Evolutionary conservation across 2,113 vertebrate species (phyloP).

Genomic region (Galeopterus variegatus): DNA sequence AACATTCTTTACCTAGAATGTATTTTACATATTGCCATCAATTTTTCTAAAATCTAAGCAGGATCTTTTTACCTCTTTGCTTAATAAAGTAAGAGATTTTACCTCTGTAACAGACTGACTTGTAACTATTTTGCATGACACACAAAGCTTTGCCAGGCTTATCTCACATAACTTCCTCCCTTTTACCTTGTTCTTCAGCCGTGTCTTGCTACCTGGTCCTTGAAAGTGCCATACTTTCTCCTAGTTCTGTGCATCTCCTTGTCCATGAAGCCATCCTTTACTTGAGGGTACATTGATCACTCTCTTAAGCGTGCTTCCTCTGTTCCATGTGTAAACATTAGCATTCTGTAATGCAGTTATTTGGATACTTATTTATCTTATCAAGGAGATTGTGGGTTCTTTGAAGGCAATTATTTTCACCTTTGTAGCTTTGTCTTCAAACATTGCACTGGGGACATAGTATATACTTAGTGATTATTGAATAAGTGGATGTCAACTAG

Average conservation of each 20-base stretch:
- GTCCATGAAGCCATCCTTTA: not conserved
- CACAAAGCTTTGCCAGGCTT: not conserved
- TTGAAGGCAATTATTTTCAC: not conserved
- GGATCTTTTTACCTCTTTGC: not conserved
- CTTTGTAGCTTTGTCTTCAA: constrained; percentile 17
- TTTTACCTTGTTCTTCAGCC: not conserved
- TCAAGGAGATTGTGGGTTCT: not conserved
- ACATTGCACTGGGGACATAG: not conserved
- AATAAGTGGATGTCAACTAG: not conserved
- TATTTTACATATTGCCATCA: constrained; percentile 1
- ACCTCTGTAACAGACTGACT: not conserved
- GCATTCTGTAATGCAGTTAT: not conserved
- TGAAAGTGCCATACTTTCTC: not conserved
- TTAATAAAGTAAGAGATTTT: constrained; percentile 55
- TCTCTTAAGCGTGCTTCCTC: not conserved
- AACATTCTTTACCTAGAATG: constrained; percentile 7
- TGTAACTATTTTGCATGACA: not conserved
- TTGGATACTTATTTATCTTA: not conserved
- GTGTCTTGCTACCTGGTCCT: not conserved
- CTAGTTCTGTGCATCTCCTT: not conserved
- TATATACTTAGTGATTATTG: not conserved
- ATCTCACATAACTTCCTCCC: not conserved
- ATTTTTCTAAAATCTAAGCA: constrained; percentile 54
- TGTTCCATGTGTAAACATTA: not conserved
- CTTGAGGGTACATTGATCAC: not conserved